Conservation (phyloP, 2,113 vertebrate species). For the Oceanites oceanicus region DNA sequence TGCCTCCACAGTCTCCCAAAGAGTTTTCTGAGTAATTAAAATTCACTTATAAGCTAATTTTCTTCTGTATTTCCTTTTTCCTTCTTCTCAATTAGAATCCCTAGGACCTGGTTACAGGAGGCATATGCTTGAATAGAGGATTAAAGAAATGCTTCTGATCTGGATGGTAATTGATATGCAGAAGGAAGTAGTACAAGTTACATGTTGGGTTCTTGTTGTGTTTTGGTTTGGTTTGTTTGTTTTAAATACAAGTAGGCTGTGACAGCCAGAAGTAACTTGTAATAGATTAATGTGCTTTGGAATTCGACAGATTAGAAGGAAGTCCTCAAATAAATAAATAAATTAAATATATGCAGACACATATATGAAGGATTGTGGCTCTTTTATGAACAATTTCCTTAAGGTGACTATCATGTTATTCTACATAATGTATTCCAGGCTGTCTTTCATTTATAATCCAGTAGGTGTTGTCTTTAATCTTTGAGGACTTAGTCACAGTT, state of each 20-base stretch:
- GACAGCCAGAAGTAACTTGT: not conserved
- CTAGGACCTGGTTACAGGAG: not conserved
- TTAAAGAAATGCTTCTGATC: not conserved
- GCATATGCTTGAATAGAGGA: not conserved
- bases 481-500: conserved; percentile 30
- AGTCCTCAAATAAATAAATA: not conserved
- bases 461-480: conserved; percentile 47
- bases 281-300: not conserved
- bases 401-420: not conserved
- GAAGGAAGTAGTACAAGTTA: not conserved
- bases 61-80: not conserved
- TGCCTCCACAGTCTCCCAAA: not conserved
- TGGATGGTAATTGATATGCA: not conserved
- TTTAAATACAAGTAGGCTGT: not conserved
- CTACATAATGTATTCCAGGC: not conserved
- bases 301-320: not conserved
- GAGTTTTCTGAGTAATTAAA: not conserved
- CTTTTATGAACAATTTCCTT: not conserved
- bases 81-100: not conserved
- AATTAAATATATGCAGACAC: not conserved
- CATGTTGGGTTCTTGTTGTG: not conserved
- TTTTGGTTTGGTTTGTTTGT: not conserved
- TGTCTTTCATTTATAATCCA: conserved; percentile 43
- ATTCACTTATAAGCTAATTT: not conserved
- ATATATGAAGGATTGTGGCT: not conserved